Evolutionary conservation across 2,888 invertebrate species (phyloP), one percentile per base, ranked within the genome.

Genomic region (Troglohyphantes excavatus): DNA sequence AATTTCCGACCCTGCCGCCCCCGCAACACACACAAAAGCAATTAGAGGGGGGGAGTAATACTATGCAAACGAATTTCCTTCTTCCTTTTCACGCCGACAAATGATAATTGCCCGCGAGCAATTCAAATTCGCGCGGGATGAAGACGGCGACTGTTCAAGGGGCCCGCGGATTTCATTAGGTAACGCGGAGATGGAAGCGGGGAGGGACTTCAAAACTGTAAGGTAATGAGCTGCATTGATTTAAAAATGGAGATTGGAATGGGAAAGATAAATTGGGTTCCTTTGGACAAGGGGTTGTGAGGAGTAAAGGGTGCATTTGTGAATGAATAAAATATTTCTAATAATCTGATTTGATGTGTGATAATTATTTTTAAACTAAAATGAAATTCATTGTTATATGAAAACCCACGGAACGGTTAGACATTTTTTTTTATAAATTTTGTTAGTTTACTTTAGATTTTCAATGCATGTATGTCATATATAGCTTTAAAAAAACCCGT

Each of bases 31-130:
- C 53, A 53, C 53, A 53, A 53, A 53, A 53, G 53, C 53, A 53
- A 53, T 53, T 53, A 53, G n/a, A 17, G 53, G 0, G 53, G n/a
- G 1, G 9, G 39, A 7, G 13, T 53, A 53, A 53, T 53, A 53
- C n/a, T 53, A 53, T 53, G 53, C 53, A 53, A 53, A 53, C 53
- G 53, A 53, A 53, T 53, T 53, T 53, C 53, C n/a, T 0, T 53
- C n/a, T n/a, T n/a, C 17, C n/a, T 39, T 39, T 53, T 53, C 53
- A 53, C 53, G 53, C 53, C 17, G 53, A 53, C 53, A 43, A 65
- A 83, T 65, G 65, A 83, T 83, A 83, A 73, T 83, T 83, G 83
- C 73, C 46, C 21, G 2, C 23, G 13, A 21, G 83, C 63, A 72
- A 72, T 83, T 33, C 65, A 46, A 65, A 83, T 83, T 73, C 63